These are phyloP conservation scores for Phylloscopus trochilus DNA, from an alignment of 2,113 vertebrate genomes.

Conservation along the genomic window DNA sequence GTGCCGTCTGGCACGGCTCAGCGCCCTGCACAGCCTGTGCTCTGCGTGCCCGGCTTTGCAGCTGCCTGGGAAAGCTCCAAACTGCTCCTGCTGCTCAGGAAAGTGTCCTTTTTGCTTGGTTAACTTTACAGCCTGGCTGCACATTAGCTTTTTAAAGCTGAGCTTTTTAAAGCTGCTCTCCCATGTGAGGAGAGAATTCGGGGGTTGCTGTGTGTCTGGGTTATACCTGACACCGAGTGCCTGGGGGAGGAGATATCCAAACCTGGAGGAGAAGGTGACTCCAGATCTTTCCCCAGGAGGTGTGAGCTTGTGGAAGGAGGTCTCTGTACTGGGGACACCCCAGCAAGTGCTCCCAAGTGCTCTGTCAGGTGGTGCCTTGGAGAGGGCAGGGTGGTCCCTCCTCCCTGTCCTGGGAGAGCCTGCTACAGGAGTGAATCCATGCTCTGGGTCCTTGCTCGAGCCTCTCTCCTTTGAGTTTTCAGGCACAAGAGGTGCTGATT, in stretches of 20 bases:
- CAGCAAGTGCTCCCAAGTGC: background rate
- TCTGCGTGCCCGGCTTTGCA: rapidly evolving
- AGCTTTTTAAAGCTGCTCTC: background rate
- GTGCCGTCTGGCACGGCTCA: rapidly evolving
- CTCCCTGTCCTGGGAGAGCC: background rate
- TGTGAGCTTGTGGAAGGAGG: background rate
- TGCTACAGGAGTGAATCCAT: background rate
- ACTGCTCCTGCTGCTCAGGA: background rate
- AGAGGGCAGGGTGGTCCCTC: background rate
- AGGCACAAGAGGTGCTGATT: background rate
- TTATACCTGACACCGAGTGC: background rate
- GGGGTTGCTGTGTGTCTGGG: rapidly evolving
- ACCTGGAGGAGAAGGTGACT: background rate
- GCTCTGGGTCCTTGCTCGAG: background rate
- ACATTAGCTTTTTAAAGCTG: background rate
- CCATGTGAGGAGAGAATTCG: background rate
- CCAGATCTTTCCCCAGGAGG: background rate
- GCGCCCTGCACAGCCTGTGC: background rate
- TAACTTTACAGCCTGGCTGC: background rate
- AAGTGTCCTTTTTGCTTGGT: constrained; percentile 10
- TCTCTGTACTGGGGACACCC: background rate
- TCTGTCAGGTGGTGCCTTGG: background rate
- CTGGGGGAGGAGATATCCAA: background rate
- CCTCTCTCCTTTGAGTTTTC: background rate
- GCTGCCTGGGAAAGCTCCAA: background rate